These are phyloP conservation scores for Lineus longissimus DNA, from an alignment of 1,140 invertebrate genomes.

Conservation along the genomic window DNA sequence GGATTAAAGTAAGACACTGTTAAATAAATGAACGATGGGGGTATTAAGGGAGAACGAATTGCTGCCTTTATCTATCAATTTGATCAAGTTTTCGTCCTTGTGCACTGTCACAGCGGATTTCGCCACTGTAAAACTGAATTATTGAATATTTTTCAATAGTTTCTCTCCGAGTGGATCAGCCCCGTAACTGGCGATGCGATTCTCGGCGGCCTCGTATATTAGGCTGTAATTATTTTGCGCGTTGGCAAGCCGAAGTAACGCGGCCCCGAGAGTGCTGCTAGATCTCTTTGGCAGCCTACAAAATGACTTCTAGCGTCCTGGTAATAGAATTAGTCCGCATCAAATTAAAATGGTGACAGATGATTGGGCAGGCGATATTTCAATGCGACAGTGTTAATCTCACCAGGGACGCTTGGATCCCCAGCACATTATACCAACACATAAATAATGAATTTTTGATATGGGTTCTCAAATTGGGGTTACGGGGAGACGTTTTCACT, in stretches of 20 bases:
- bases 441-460: too few species aligned
- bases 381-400: too few species aligned
- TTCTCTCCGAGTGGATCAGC: not conserved
- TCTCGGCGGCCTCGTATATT: not conserved
- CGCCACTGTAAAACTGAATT: not conserved
- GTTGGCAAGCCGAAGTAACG: too few species aligned
- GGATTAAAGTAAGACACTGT: too few species aligned
- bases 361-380: not conserved
- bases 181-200: not conserved
- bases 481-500: too few species aligned
- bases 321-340: constrained; percentile 4
- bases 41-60: not conserved
- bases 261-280: not conserved
- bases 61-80: not conserved
- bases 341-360: constrained; percentile 8
- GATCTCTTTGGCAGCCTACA: not conserved
- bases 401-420: too few species aligned
- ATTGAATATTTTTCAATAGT: constrained; percentile 8
- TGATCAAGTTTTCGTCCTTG: not conserved
- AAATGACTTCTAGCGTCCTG: not conserved
- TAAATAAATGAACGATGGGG: not conserved
- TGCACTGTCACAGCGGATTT: not conserved
- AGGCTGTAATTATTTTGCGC: constrained; percentile 3
- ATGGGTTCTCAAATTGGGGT: too few species aligned
- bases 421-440: too few species aligned